These are phyloP conservation scores for Calephelis perditalis DNA, from an alignment of 2,888 invertebrate genomes.

Conservation along the genomic window DNA sequence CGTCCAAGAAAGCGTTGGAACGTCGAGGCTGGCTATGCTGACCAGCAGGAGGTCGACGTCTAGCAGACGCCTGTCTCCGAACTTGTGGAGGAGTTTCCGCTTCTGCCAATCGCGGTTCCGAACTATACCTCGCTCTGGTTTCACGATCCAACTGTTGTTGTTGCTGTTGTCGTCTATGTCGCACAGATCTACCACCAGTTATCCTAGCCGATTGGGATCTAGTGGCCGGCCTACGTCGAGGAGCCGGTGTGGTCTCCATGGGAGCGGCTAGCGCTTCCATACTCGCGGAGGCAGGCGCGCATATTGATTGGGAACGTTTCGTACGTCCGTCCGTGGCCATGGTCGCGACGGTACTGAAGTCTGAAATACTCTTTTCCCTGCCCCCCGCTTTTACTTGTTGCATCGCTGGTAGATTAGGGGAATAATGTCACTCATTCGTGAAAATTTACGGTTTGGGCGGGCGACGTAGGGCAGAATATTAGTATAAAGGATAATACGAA, in stretches of 20 bases:
- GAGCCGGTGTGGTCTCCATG: slow-evolving; percentile 75
- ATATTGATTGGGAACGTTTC: slow-evolving; percentile 87
- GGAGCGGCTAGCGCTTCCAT: slow-evolving; percentile 81
- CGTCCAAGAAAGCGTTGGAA: slow-evolving; percentile 85
- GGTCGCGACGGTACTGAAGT: slow-evolving; percentile 71
- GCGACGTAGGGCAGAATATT: slow-evolving; percentile 15
- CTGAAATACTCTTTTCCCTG: slow-evolving; percentile 32
- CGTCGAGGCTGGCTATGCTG: slow-evolving; percentile 77
- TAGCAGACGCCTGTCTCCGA: slow-evolving; percentile 79
- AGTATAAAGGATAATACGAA: background rate
- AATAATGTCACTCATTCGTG: slow-evolving; percentile 50
- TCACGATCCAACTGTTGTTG: slow-evolving; percentile 71
- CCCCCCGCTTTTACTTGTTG: slow-evolving; percentile 57
- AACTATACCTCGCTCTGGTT: slow-evolving; percentile 80
- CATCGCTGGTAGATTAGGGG: slow-evolving; percentile 54
- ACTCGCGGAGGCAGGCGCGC: slow-evolving; percentile 82
- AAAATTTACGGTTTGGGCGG: slow-evolving; percentile 38
- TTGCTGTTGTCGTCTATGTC: slow-evolving; percentile 63
- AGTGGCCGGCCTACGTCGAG: slow-evolving; percentile 82
- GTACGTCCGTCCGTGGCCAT: slow-evolving; percentile 82
- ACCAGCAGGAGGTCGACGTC: slow-evolving; percentile 70
- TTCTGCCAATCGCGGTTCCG: slow-evolving; percentile 82
- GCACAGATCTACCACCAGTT: slow-evolving; percentile 80
- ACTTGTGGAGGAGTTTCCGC: slow-evolving; percentile 83
- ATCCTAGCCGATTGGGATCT: slow-evolving; percentile 86